These are phyloP conservation scores for Sebastes taczanowskii DNA, from an alignment of 2,797 vertebrate species.

Conservation along the genomic window DNA sequence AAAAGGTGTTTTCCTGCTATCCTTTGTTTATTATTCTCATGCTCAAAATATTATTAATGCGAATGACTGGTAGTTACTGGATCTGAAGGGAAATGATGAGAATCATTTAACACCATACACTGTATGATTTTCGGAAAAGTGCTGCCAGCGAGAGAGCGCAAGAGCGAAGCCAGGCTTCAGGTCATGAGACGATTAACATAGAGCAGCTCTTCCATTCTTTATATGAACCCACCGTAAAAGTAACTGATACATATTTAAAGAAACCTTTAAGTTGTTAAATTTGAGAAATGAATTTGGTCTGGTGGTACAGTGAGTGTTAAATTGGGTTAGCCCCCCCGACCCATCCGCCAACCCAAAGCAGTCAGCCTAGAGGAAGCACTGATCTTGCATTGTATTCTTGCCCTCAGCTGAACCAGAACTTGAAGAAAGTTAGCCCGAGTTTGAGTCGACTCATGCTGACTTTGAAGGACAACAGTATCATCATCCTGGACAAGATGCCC, in stretches of 20 bases:
- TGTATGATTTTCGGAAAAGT: too few relatives aligned
- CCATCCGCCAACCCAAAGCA: neutral
- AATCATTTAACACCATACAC: too few relatives aligned
- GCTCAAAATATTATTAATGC: too few relatives aligned
- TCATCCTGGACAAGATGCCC: constrained; percentile 90
- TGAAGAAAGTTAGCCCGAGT: constrained; percentile 88
- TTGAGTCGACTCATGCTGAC: constrained; percentile 86
- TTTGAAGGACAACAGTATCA: constrained; percentile 89
- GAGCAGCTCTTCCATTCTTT: too few relatives aligned
- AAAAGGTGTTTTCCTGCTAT: too few relatives aligned
- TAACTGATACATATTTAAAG: neutral
- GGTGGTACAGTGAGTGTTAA: neutral
- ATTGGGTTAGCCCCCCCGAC: neutral
- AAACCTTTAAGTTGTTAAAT: neutral
- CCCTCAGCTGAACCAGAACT: constrained; percentile 92
- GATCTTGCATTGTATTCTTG: constrained; percentile 8
- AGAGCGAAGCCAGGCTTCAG: too few relatives aligned
- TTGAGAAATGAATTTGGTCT: neutral
- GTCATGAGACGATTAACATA: too few relatives aligned
- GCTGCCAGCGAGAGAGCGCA: too few relatives aligned
- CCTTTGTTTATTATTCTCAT: too few relatives aligned
- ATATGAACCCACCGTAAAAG: neutral
- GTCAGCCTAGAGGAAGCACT: neutral
- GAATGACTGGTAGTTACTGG: too few relatives aligned
- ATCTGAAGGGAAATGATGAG: too few relatives aligned